Evolutionary conservation across 2,113 vertebrate species (phyloP).

Genomic region (Trichechus manatus): DNA sequence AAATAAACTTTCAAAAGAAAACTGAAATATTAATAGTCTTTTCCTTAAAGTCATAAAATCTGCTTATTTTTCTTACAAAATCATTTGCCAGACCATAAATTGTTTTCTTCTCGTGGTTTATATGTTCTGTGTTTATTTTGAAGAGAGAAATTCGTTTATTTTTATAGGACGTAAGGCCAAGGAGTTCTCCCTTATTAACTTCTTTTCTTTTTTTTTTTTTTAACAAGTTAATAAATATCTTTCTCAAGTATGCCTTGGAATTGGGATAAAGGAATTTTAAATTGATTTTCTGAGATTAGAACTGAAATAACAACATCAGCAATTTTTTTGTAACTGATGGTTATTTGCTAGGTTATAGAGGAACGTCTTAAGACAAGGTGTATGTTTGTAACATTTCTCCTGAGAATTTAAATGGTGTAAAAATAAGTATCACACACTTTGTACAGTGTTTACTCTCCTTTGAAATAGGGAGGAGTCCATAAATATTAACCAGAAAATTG

Average conservation of each 20-base stretch:
- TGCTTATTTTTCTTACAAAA: background rate
- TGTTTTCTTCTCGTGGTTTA: background rate
- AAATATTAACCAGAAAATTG: background rate
- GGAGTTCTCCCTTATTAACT: background rate
- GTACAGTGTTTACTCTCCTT: background rate
- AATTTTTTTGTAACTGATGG: background rate
- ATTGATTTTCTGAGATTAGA: background rate
- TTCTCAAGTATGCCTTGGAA: background rate
- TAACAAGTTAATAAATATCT: background rate
- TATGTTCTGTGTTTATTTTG: conserved; percentile 23
- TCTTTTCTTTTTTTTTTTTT: background rate
- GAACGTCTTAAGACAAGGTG: background rate
- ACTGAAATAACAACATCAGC: background rate
- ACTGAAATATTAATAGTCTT: background rate
- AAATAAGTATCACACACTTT: background rate
- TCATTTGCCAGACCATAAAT: background rate
- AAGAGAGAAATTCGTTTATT: background rate
- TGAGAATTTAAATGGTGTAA: background rate
- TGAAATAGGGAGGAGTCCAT: background rate
- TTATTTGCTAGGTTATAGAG: background rate
- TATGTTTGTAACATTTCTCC: background rate
- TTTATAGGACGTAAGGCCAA: background rate
- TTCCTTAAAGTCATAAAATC: background rate
- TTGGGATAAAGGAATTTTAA: background rate
- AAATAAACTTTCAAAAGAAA: background rate